phyloP scores from a whole-genome alignment of 92 coral and sea anemone genomes.

The Diadumene lineata region DNA sequence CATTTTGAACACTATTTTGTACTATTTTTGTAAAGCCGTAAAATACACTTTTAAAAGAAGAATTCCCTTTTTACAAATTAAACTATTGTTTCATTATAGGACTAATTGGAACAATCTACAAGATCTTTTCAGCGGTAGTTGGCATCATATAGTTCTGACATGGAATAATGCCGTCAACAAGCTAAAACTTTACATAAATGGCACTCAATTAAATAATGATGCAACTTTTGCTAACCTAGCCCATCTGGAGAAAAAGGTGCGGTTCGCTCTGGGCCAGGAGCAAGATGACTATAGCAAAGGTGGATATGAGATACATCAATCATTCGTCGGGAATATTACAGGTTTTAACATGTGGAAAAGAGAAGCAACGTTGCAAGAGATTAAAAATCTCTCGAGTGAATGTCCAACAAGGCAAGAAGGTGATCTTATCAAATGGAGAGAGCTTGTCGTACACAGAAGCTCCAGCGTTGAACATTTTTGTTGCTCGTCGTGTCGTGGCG shows the following conservation, averaged over 20 bases:
- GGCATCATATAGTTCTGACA: slow-evolving; percentile 1
- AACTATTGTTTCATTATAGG: background rate
- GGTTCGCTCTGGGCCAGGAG: slow-evolving; percentile 1
- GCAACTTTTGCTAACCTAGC: background rate
- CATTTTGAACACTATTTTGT: too few relatives aligned
- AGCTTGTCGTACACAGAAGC: background rate
- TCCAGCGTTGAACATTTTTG: too few relatives aligned
- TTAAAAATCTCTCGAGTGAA: background rate
- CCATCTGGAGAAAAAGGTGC: background rate
- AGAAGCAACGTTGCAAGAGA: background rate
- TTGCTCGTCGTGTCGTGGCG: too few relatives aligned
- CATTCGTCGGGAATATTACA: slow-evolving; percentile 7
- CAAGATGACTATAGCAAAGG: background rate
- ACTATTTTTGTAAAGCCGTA: too few relatives aligned
- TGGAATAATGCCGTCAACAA: background rate
- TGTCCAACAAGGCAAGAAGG: slow-evolving; percentile 12
- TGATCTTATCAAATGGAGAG: background rate
- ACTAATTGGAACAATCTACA: background rate
- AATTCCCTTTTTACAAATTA: background rate
- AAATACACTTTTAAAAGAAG: background rate
- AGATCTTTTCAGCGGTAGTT: background rate
- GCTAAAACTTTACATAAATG: background rate
- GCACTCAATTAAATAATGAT: background rate
- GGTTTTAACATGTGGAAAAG: slow-evolving; percentile 10
- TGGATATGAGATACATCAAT: background rate